Evolutionary conservation across 2,888 invertebrate genomes (phyloP), one percentile per base, ranked within the genome.

Genomic region (Ochropleura plecta): DNA sequence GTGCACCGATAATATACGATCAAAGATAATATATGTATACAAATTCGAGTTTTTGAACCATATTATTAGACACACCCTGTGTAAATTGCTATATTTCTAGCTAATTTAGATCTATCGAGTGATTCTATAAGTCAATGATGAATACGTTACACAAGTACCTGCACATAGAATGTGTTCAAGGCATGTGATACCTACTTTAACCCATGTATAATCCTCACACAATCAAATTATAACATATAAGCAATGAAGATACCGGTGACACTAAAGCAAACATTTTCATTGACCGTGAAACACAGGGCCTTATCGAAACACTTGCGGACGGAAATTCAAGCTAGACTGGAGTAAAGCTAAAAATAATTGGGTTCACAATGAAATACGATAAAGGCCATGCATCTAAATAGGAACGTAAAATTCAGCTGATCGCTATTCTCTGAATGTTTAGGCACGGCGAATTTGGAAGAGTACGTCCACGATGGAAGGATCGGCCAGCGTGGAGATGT

Each of bases 401-500:
- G 81, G 77, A 83, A 86, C 69, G 62, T 82, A 72, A 81, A 81
- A 68, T 63, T 78, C 62, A 48, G 70, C 59, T 69, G 68, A 57
- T 14, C 8, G 67, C 53, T n/a, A 69, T 49, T 57, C 7, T 18
- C 63, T 30, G 62, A 68, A n/a, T 67, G 67, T 51, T 67, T 80
- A 84, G 14, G n/a, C 40, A 16, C 16, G 72, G 63, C 84, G 80
- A 16, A 59, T 70, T 8, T 97, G 97, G 92, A 99, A 98, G 44
- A 99, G 96, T 81, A 97, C 96, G 53, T 98, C 98, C 42, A 99
- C 98, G 78, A 99, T 98, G n/a, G 97, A 95, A 87, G 98, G 98
- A 91, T 99, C 99, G 48, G 99, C 99, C 86, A 99, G 96, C 0
- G 99, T 99, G 64, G 99, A 98, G 3, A 97, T 98, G 94, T 99